Evolutionary conservation across 2,113 vertebrate genomes (phyloP), one percentile per base, ranked within the genome.

Genomic region (Myotis yumanensis): DNA sequence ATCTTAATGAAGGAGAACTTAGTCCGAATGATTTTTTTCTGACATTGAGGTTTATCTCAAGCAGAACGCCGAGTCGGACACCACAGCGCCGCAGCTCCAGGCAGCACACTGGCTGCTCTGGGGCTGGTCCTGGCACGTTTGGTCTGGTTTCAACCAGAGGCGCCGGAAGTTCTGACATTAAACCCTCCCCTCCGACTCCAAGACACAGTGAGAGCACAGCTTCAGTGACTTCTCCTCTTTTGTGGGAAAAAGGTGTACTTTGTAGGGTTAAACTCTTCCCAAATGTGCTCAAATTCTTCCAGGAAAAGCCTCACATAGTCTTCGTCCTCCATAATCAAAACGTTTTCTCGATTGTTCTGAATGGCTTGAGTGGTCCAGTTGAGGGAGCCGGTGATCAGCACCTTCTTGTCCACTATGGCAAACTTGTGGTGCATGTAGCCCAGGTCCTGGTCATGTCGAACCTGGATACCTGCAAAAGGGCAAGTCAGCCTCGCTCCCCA

Each of bases 381-480:
- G 97, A 99, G 99, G 83, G 99, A 99, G 93, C n/a, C 99, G 0
- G 99, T 99, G 97, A 99, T 98, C 96, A 99, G 98, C 89, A 98
- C 91, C 94, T 95, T 98, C 64, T 96, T 35, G 89, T 99, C 99
- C 97, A 99, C 97, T 23, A 99, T 92, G 0, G 98, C 99, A 64
- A 99, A 99, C 97, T 99, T 99, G 98, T 99, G 99, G 96, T 99
- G 99, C 99, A 99, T 99, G 98, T 98, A 98, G 3, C 99, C 35
- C 0, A 72, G 73, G 23, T 97, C 96, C 76, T 97, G 97, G 83
- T 99, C 98, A 0, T 98, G 99, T 10, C 99, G 99, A 18, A 99
- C 99, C 87, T 98, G 98, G 96, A 99, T 99, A 64, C 99, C 99
- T 99, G 91, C n/a, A 20, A 83, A 43, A 66, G n/a, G 94, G 62